Evolutionary conservation across 2,888 invertebrate species (phyloP).

Genomic region (Drosophila yooni): DNA sequence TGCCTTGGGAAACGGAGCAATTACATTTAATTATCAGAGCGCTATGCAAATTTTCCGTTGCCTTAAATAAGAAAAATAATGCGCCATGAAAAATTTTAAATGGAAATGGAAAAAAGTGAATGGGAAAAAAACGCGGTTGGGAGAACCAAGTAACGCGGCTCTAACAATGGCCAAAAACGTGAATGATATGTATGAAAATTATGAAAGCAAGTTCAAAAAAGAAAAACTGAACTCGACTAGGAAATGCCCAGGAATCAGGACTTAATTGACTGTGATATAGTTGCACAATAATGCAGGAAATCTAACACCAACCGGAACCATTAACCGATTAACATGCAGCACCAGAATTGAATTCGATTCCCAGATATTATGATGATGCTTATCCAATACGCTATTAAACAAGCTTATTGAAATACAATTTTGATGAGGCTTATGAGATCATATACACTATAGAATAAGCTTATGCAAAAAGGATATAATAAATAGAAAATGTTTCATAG

Average conservation of each 20-base stretch:
- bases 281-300: no score
- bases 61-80: slow-evolving; percentile 48
- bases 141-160: slow-evolving; percentile 14
- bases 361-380: background rate
- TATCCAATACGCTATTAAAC: no score
- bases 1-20: slow-evolving; percentile 54
- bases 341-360: background rate
- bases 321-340: no score
- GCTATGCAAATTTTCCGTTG: slow-evolving; percentile 52
- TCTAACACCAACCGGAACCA: no score
- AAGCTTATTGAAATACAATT: background rate
- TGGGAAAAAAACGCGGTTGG: slow-evolving; percentile 5
- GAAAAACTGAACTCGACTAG: background rate
- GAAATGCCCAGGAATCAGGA: background rate
- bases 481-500: background rate
- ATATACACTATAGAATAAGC: background rate
- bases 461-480: background rate
- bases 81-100: slow-evolving; percentile 39
- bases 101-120: background rate
- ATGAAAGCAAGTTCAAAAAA: background rate
- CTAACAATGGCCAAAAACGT: slow-evolving; percentile 13
- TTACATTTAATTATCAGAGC: slow-evolving; percentile 66
- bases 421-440: background rate
- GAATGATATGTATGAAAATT: slow-evolving; percentile 21
- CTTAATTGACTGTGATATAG: background rate